Evolutionary conservation across 2,888 invertebrate genomes (phyloP).

Genomic region (Macroteleia sp.): DNA sequence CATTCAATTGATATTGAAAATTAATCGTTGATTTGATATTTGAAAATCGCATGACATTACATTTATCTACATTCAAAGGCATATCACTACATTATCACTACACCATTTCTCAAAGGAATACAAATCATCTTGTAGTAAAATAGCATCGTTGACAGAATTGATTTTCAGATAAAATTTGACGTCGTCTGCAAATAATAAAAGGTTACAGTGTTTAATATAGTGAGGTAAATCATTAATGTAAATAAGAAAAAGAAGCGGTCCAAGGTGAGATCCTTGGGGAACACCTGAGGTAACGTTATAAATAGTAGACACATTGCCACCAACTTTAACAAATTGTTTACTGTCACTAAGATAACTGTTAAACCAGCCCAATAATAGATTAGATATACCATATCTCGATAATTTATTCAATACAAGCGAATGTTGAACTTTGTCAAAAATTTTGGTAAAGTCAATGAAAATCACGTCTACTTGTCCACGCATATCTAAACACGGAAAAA

Average conservation of each 20-base stretch:
- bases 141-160: neutral
- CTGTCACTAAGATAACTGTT: slow-evolving; percentile 30
- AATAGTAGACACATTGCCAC: neutral
- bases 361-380: slow-evolving; percentile 41
- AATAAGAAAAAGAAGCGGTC: slow-evolving; percentile 21
- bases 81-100: too few species aligned
- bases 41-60: neutral
- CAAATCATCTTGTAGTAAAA: neutral
- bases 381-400: slow-evolving; percentile 25
- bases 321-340: slow-evolving; percentile 3
- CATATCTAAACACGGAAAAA: too few species aligned
- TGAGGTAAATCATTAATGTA: slow-evolving; percentile 1
- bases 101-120: too few species aligned
- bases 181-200: neutral
- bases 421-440: slow-evolving; percentile 66
- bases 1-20: too few species aligned
- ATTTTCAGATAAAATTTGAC: neutral
- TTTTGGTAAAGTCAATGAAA: slow-evolving; percentile 66
- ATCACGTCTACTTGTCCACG: slow-evolving; percentile 45
- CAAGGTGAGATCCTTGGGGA: slow-evolving; percentile 33
- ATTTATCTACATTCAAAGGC: too few species aligned
- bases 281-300: slow-evolving; percentile 3
- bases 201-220: neutral
- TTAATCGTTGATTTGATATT: too few species aligned
- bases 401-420: slow-evolving; percentile 37